phyloP scores from a whole-genome alignment of 1,140 invertebrate species.

The Bombus cullumanus region DNA sequence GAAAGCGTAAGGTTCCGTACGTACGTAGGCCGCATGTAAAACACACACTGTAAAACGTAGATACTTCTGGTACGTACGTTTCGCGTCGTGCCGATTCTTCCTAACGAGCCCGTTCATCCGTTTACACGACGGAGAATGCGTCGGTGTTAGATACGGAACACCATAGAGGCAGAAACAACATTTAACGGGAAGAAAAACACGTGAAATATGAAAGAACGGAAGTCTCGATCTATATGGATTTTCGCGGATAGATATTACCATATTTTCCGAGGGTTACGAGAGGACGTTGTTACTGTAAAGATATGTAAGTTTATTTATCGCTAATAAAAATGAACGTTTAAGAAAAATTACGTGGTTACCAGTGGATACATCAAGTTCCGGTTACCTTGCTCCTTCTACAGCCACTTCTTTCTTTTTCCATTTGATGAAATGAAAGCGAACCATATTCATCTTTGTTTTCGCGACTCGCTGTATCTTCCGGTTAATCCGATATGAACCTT shows the following conservation, averaged over 20 bases:
- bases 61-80: conserved; percentile 38
- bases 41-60: conserved; percentile 51
- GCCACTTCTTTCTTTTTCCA: not conserved
- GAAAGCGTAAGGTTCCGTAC: conserved; percentile 38
- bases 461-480: too few species aligned
- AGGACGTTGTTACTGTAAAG: conserved; percentile 83
- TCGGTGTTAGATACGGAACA: conserved; percentile 4
- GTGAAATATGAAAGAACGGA: conserved; percentile 34
- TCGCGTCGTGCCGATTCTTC: conserved; percentile 48
- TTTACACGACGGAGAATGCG: conserved; percentile 11
- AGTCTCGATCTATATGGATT: conserved; percentile 69
- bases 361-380: not conserved
- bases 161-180: not conserved
- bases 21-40: conserved; percentile 55
- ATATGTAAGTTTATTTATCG: conserved; percentile 84
- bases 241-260: conserved; percentile 74
- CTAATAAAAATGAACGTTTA: conserved; percentile 82
- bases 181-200: conserved; percentile 23
- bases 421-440: too few species aligned
- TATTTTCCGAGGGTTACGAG: conserved; percentile 82
- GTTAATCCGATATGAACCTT: too few species aligned
- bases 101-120: conserved; percentile 31
- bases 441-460: too few species aligned
- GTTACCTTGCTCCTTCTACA: not conserved
- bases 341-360: conserved; percentile 57